Evolutionary conservation across 1,140 invertebrate species (phyloP).

Genomic region (Maniola jurtina): DNA sequence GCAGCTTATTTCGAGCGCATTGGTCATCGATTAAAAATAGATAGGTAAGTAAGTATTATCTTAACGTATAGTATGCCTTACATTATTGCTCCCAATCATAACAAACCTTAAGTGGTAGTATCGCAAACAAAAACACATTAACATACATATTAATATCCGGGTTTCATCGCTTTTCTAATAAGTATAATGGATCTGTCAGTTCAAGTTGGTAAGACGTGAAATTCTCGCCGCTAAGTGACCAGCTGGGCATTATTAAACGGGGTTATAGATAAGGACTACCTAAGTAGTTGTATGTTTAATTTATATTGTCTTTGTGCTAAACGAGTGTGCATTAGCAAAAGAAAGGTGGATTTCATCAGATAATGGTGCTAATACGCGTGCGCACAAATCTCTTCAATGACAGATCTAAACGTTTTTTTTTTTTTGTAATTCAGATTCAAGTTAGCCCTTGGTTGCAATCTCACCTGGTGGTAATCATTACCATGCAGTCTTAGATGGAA

Average conservation of each 20-base stretch:
- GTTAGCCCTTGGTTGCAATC: no score
- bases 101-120: slow-evolving; percentile 23
- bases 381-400: no score
- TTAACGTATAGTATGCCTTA: slow-evolving; percentile 1
- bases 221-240: background rate
- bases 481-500: no score
- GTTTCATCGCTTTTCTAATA: slow-evolving; percentile 24
- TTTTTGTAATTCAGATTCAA: no score
- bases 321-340: slow-evolving; percentile 1
- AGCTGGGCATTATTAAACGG: background rate
- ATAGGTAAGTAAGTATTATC: no score
- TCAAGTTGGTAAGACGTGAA: background rate
- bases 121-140: slow-evolving; percentile 26
- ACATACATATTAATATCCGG: slow-evolving; percentile 19
- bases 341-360: background rate
- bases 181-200: slow-evolving; percentile 23
- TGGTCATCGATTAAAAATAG: slow-evolving; percentile 8
- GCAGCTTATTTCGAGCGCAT: background rate
- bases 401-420: no score
- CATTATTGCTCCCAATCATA: slow-evolving; percentile 19
- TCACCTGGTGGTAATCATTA: no score
- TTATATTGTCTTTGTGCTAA: background rate
- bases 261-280: background rate
- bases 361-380: background rate
- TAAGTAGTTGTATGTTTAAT: background rate